Percentiles rank a stretch among this genome's conserved stretches.
These are phyloP conservation scores for Antitype chi DNA, from an alignment of 2,888 invertebrate genomes.

Conservation along the genomic window DNA sequence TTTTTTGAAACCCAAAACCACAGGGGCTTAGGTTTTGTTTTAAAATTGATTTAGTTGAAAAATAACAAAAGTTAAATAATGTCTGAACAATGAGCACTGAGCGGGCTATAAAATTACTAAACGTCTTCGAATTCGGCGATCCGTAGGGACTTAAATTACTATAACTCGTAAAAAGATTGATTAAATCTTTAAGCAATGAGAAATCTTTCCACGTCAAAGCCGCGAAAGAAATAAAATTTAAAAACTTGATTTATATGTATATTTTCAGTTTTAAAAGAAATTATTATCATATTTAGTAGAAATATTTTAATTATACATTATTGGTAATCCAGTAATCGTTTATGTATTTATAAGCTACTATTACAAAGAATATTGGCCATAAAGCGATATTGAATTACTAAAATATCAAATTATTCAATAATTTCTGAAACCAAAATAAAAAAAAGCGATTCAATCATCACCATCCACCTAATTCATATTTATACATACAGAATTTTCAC, in stretches of 20 bases:
- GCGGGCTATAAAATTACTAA: conserved; percentile 30
- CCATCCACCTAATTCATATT: conserved; percentile 56
- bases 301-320: neutral
- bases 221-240: conserved; percentile 11
- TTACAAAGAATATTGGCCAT: neutral
- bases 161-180: conserved; percentile 38
- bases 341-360: neutral
- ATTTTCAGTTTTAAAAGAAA: neutral
- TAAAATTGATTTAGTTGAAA: neutral
- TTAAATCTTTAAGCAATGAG: conserved; percentile 13
- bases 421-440: neutral
- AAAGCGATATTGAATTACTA: too few species aligned
- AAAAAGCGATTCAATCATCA: conserved; percentile 3
- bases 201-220: conserved; percentile 10
- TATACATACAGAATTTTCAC: conserved; percentile 64
- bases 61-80: neutral
- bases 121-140: neutral
- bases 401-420: too few species aligned
- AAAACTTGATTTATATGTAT: neutral
- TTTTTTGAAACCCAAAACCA: too few species aligned
- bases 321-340: too few species aligned
- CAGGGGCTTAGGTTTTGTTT: neutral
- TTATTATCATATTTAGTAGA: neutral
- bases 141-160: conserved; percentile 22
- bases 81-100: too few species aligned